Evolutionary conservation across 2,888 invertebrate genomes (phyloP).

Genomic region (Spialia ferax): DNA sequence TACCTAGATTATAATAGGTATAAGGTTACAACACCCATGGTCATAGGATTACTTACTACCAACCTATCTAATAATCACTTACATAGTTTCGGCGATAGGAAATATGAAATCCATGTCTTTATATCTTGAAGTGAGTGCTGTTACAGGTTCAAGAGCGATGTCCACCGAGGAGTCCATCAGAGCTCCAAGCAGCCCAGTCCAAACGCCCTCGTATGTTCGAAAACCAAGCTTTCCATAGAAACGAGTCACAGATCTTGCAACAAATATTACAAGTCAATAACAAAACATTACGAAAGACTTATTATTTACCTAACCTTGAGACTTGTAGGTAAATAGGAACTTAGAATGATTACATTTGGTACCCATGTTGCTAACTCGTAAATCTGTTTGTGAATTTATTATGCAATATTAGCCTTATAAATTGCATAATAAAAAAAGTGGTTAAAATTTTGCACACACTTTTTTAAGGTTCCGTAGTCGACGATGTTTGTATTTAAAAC

Average conservation of each 20-base stretch:
- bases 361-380: no score
- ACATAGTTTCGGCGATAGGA: slow-evolving; percentile 88
- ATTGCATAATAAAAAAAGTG: no score
- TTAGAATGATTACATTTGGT: no score
- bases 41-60: no score
- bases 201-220: slow-evolving; percentile 84
- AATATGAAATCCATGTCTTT: slow-evolving; percentile 87
- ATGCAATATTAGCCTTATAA: no score
- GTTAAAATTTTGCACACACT: no score
- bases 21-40: no score
- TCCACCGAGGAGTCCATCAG: slow-evolving; percentile 85
- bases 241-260: slow-evolving; percentile 58
- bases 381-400: no score
- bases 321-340: background rate
- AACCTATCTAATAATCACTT: no score
- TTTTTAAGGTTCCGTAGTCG: no score
- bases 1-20: no score
- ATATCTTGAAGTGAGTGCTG: slow-evolving; percentile 79
- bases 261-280: background rate
- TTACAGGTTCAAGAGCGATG: slow-evolving; percentile 87
- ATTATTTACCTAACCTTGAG: background rate
- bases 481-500: no score
- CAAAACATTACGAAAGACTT: background rate
- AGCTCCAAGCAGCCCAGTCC: slow-evolving; percentile 88
- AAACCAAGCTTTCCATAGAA: slow-evolving; percentile 76